Evolutionary conservation across 2,113 vertebrate species (phyloP), one percentile per base, ranked within the genome.

Genomic region (Nothobranchius kuhntae): DNA sequence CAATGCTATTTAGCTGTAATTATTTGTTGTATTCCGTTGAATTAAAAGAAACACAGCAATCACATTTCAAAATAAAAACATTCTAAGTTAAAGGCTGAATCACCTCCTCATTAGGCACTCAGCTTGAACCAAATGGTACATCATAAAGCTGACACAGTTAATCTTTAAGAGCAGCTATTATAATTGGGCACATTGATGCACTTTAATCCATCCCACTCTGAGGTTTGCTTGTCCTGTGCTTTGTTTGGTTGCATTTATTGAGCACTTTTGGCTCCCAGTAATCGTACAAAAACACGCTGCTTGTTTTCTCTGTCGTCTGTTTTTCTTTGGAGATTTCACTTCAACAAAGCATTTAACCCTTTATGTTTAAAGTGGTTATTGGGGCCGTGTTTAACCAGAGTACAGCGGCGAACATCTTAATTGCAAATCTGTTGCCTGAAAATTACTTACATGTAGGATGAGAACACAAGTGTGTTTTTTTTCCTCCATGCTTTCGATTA

Each of bases 321-420:
- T 38, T 62, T 52, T 61, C 44, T 53, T 59, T 47, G 26, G 35
- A 30, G 38, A 42, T 54, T 74, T 65, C 26, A 60, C 52, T 46
- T 26, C 7, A 70, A 73, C 71, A 73, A 80, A 77, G 75, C 71
- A 24, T 42, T 50, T 70, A 70, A 74, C 64, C 64, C 24, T 48
- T 30, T 53, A 36, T 46, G 62, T 38, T 56, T 44, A 38, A 71
- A 75, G 55, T 67, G 52, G 72, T 80, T 82, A 75, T 79, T 51
- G 45, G 12, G 13, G 53, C n/a, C 68, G 77, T 70, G 59, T 75
- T 81, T 30, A 36, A 38, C 17, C 69, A 61, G 68, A 52, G 68
- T 66, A 52, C 30, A 51, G 35, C 1, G 36, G 13, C 13, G 74
- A 65, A 63, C 53, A 57, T 73, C 42, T 64, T 60, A 55, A 63